Evolutionary conservation across 2,888 invertebrate genomes (phyloP).

Genomic region (Sialis fuliginosa): DNA sequence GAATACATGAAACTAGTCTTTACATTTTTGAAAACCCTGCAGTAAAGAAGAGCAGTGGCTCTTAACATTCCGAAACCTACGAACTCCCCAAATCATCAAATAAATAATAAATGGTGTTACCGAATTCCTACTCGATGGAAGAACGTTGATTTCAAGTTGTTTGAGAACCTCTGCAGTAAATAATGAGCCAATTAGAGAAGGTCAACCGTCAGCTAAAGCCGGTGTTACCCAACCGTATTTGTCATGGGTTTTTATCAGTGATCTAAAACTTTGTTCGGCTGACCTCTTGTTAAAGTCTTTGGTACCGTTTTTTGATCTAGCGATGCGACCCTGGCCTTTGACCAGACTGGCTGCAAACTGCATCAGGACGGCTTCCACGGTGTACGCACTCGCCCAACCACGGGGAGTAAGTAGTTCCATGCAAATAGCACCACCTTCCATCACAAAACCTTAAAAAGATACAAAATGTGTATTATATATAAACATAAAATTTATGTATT

Average conservation of each 20-base stretch:
- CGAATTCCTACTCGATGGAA: no score
- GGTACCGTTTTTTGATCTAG: slow-evolving; percentile 56
- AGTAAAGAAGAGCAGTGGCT: no score
- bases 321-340: slow-evolving; percentile 71
- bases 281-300: slow-evolving; percentile 62
- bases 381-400: slow-evolving; percentile 78
- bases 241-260: slow-evolving; percentile 75
- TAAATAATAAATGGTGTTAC: no score
- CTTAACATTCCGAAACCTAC: no score
- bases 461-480: no score
- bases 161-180: no score
- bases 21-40: no score
- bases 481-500: no score
- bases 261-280: slow-evolving; percentile 78
- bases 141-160: no score
- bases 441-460: slow-evolving; percentile 42
- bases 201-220: slow-evolving; percentile 67
- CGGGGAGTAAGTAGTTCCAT: slow-evolving; percentile 76
- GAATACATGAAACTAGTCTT: no score
- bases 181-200: not conserved
- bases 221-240: slow-evolving; percentile 88
- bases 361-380: slow-evolving; percentile 75
- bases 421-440: slow-evolving; percentile 82
- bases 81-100: no score
- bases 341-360: slow-evolving; percentile 79